phyloP scores from a whole-genome alignment of 2,888 invertebrate species.

The Torymus texanus region DNA sequence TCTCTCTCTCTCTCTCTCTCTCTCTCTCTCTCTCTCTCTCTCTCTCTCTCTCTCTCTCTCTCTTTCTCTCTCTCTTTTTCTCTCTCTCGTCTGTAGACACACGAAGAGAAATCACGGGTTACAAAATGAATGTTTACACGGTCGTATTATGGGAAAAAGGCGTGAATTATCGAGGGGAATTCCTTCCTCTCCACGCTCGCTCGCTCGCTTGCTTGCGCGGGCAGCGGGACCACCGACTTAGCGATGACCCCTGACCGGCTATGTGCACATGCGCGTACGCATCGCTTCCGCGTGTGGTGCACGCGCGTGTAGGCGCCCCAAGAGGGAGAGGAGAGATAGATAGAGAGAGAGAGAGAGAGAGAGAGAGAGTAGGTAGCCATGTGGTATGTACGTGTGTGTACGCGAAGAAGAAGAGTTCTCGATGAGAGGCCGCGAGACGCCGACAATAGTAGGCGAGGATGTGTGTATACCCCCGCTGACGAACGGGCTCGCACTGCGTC shows the following conservation, averaged over 20 bases:
- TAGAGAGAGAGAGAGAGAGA: too few species aligned
- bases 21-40: too few species aligned
- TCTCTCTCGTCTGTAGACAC: too few species aligned
- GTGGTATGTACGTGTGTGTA: too few species aligned
- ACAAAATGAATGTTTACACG: slow-evolving; percentile 33
- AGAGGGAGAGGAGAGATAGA: too few species aligned
- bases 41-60: too few species aligned
- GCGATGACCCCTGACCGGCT: slow-evolving; percentile 35
- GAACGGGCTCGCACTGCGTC: slow-evolving; percentile 3
- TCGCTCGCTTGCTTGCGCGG: neutral
- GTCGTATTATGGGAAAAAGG: slow-evolving; percentile 28
- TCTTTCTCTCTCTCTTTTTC: too few species aligned
- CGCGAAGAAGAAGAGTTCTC: neutral
- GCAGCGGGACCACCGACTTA: slow-evolving; percentile 26
- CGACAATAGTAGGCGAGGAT: slow-evolving; percentile 15
- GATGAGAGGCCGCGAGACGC: neutral
- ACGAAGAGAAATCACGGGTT: slow-evolving; percentile 23
- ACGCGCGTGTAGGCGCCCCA: too few species aligned
- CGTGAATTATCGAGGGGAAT: slow-evolving; percentile 36
- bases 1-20: too few species aligned
- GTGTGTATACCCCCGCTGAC: neutral
- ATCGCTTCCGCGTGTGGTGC: slow-evolving; percentile 23
- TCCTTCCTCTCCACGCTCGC: neutral
- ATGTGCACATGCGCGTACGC: neutral
- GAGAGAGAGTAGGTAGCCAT: too few species aligned